Percentiles rank a stretch among this genome's conserved stretches.
Evolutionary conservation across 2,888 invertebrate species (phyloP).

Genomic region (Zhengitettix transpicula): DNA sequence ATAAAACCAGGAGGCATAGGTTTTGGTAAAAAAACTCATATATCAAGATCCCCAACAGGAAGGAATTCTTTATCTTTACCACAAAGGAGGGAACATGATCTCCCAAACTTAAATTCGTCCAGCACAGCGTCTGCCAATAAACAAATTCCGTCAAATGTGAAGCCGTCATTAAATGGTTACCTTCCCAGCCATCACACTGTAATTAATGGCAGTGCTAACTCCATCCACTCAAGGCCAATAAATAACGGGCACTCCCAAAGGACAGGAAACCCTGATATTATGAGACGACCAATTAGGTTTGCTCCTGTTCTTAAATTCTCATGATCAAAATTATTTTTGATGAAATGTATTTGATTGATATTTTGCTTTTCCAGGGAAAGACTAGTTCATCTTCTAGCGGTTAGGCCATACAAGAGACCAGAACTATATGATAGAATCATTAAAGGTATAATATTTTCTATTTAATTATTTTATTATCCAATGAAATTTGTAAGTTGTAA

Average conservation of each 20-base stretch:
- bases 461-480: too few species aligned
- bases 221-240: constrained; percentile 28
- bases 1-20: constrained; percentile 83
- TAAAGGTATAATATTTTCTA: constrained; percentile 51
- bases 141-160: constrained; percentile 2
- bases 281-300: constrained; percentile 55
- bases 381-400: constrained; percentile 82
- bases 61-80: background rate
- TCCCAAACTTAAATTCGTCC: background rate
- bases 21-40: constrained; percentile 74
- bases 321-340: background rate
- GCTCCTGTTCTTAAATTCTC: too few species aligned
- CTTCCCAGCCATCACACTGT: constrained; percentile 18
- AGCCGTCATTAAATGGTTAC: constrained; percentile 20
- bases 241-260: constrained; percentile 29
- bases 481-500: too few species aligned
- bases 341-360: background rate
- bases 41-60: constrained; percentile 16
- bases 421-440: constrained; percentile 68
- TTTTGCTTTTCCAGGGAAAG: constrained; percentile 38
- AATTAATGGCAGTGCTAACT: constrained; percentile 19
- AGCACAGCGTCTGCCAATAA: background rate
- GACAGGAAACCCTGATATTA: constrained; percentile 36
- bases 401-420: constrained; percentile 85
- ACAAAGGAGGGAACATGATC: background rate